A percentile compares a stretch with the other conserved stretches of the same genome.
These are phyloP conservation scores for Drosophila subobscura DNA, from an alignment of 1,140 invertebrate species.

Conservation along the genomic window DNA sequence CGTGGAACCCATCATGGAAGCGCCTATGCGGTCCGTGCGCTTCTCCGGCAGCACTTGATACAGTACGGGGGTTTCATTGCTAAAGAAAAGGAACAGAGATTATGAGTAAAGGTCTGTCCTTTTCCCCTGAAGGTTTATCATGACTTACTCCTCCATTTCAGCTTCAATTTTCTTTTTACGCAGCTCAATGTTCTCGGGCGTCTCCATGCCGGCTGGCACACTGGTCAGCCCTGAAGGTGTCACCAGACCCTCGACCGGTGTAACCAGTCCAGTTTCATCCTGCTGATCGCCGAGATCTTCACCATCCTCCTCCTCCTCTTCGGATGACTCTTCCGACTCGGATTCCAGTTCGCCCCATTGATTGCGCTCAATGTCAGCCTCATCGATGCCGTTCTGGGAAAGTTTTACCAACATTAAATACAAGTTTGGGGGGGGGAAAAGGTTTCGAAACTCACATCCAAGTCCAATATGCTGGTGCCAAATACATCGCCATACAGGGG, in stretches of 20 bases:
- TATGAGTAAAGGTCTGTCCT: background rate
- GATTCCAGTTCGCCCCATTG: conserved; percentile 99
- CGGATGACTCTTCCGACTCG: conserved; percentile 96
- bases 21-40: conserved; percentile 93
- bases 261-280: conserved; percentile 89
- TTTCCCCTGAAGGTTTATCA: background rate
- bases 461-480: conserved; percentile 88
- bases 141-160: conserved; percentile 95
- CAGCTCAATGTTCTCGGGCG: conserved; percentile 98
- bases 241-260: conserved; percentile 93
- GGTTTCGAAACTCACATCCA: conserved; percentile 85
- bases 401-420: conserved; percentile 6
- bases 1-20: conserved; percentile 99
- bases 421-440: background rate
- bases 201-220: conserved; percentile 97
- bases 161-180: conserved; percentile 98
- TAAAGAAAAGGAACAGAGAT: conserved; percentile 78
- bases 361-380: conserved; percentile 95
- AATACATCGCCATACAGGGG: conserved; percentile 99
- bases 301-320: conserved; percentile 92
- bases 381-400: conserved; percentile 88
- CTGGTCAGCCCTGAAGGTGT: conserved; percentile 98
- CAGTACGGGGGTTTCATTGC: conserved; percentile 94
- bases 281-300: conserved; percentile 88
- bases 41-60: conserved; percentile 98